Base-by-base conservation (phyloP, 2,113 vertebrate species). In the Cranoglanis bouderius region DNA sequence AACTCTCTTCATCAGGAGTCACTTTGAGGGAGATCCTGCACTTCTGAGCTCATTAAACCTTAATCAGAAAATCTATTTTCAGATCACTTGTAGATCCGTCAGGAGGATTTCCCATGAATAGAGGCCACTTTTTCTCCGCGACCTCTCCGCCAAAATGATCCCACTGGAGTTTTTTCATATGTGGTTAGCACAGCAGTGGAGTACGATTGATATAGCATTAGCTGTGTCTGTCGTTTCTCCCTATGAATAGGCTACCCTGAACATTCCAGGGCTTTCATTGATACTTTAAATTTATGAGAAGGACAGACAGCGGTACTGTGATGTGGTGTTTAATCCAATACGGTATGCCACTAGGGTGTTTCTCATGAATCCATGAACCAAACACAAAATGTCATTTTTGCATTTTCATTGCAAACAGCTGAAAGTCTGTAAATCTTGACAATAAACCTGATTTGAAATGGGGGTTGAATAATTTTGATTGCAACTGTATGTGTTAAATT, bases 41-140 rank as follows among this genome's bases (percentile, higher is more conserved):
- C 93, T 93, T 95, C 94, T 92, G 82, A 94, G 95, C 94, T 96
- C 95, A 96, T 96, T 96, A 96, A 95, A 94, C 93, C 93, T 96
- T 96, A 94, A 96, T 96, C 94, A 94, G 94, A 95, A 95, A 95
- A 94, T 94, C 96, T 96, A 96, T 96, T 96, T 96, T 94, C 93
- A 95, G 94, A 93, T 95, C 90, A 93, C 92, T 94, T 89, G 89
- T 92, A 94, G 92, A 94, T 95, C 94, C 92, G 92, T 95, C 95
- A 92, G 89, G 95, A 95, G 94, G 94, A 92, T 95, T 95, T 93
- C 90, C 92, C 92, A 91, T 89, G 92, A 92, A 91, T 91, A 72
- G 92, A 88, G 93, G 91, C 89, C 93, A 92, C 89, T 90, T 87
- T 92, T 90, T 90, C 92, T 84, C 78, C 89, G 85, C n/a, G 43